Evolutionary conservation across 2,113 vertebrate species (phyloP).

Genomic region (Hemiscyllium ocellatum): DNA sequence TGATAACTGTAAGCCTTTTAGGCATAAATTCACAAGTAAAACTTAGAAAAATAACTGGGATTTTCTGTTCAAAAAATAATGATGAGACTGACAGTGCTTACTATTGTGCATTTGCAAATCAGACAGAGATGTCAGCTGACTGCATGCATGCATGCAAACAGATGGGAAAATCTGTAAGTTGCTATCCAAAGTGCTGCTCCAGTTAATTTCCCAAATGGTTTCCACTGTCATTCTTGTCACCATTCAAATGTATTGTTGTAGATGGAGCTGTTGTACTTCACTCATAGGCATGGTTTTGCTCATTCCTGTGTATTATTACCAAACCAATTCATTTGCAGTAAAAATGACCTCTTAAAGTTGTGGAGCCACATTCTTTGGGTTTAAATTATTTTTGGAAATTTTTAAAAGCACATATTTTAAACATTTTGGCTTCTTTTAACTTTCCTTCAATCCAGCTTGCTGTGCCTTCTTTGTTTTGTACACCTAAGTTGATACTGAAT

Average conservation of each 20-base stretch:
- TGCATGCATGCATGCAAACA: background rate
- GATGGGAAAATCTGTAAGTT: background rate
- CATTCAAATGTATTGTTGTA: too few species aligned
- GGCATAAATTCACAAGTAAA: background rate
- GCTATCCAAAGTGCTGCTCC: background rate
- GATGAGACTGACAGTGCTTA: background rate
- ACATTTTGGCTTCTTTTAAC: background rate
- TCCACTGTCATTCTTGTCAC: too few species aligned
- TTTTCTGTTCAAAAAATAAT: background rate
- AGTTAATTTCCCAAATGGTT: background rate
- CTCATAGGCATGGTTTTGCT: background rate
- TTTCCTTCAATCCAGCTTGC: background rate
- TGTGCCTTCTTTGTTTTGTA: background rate
- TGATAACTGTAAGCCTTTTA: background rate
- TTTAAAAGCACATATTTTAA: background rate
- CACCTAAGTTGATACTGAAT: background rate
- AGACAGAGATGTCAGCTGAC: background rate
- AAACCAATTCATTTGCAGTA: background rate
- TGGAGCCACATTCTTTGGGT: background rate
- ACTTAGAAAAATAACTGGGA: background rate
- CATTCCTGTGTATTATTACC: background rate
- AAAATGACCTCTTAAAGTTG: background rate
- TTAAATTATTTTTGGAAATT: background rate
- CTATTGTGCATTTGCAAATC: background rate
- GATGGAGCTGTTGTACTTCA: too few species aligned